Base-by-base conservation (phyloP, 2,113 vertebrate species). In the Cinclus mexicanus region DNA sequence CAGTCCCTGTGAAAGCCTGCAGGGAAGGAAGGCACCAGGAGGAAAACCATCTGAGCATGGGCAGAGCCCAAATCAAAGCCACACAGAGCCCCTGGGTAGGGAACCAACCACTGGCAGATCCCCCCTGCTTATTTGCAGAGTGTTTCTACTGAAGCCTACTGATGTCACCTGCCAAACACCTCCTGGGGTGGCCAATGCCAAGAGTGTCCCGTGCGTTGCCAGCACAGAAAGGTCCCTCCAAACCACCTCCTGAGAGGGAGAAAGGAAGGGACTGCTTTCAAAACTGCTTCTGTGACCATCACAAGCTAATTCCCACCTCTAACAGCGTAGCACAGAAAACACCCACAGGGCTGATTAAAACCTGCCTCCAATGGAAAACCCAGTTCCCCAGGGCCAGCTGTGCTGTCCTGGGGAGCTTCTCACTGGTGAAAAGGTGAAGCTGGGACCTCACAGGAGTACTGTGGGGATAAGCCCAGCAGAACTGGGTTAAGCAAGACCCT, bases 401-500 rank as follows among this genome's bases (percentile, higher is more conserved):
- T 37, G 35, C 35, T 37, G 35, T 37, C 26, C 61, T 17, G 55
- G 46, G 47, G 26, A 81, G 24, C 50, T 52, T 35, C 64, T 87
- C 60, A 64, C 44, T 74, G 91, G 93, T 49, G 83, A 81, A 94
- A 94, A 94, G 77, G 77, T 52, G 69, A 94, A 65, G 31, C 42
- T 2, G 15, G 79, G 80, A 87, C 52, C 52, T 49, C 4, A 0
- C 35, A 44, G 23, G 47, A 71, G 23, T 89, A 8, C 55, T 26
- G 49, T 2, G 16, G 50, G 35, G 56, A 67, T 76, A 68, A 90
- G 61, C 75, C 55, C 72, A 24, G 67, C 76, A 83, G 86, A 2
- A 1, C 52, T 74, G 89, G 69, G 83, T 94, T 94, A 93, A 86
- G 94, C 91, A 93, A 94, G 94, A 89, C 86, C 80, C 87, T 94